These are phyloP conservation scores for Dolichallabes microphthalmus DNA, from an alignment of 2,113 vertebrate species.

Conservation along the genomic window DNA sequence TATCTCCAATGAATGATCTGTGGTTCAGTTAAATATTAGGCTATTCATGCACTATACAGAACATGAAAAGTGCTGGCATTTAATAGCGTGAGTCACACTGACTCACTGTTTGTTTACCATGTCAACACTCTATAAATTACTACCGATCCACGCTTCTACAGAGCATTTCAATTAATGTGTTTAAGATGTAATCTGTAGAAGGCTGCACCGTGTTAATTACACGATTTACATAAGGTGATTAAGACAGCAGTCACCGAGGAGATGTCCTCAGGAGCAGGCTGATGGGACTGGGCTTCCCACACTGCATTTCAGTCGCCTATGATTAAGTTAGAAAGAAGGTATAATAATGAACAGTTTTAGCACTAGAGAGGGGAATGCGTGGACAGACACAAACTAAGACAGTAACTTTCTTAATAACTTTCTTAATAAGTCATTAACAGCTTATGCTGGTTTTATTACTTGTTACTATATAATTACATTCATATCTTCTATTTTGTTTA, in stretches of 20 bases:
- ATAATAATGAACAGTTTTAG: neutral
- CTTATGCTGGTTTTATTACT: neutral
- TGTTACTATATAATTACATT: neutral
- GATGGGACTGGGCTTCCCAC: conserved; percentile 11
- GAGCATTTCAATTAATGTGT: conserved; percentile 25
- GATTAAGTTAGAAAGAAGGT: neutral
- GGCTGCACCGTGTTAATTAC: conserved; percentile 26
- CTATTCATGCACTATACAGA: neutral
- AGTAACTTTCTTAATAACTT: too few species aligned
- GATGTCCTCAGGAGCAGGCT: conserved; percentile 18
- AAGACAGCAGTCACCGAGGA: conserved; percentile 33
- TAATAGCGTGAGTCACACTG: conserved; percentile 3
- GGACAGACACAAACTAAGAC: neutral
- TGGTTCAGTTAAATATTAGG: neutral
- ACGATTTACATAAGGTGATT: conserved; percentile 46
- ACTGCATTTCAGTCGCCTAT: neutral
- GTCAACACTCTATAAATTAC: neutral
- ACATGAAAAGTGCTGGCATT: neutral
- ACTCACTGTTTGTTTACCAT: conserved; percentile 27
- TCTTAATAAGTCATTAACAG: neutral
- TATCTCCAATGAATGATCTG: neutral
- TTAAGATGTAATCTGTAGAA: conserved; percentile 42
- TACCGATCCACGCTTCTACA: neutral
- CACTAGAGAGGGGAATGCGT: neutral
- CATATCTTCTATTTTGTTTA: neutral